Evolutionary conservation across 2,113 vertebrate genomes (phyloP).

Genomic region (Bubalus kerabau): DNA sequence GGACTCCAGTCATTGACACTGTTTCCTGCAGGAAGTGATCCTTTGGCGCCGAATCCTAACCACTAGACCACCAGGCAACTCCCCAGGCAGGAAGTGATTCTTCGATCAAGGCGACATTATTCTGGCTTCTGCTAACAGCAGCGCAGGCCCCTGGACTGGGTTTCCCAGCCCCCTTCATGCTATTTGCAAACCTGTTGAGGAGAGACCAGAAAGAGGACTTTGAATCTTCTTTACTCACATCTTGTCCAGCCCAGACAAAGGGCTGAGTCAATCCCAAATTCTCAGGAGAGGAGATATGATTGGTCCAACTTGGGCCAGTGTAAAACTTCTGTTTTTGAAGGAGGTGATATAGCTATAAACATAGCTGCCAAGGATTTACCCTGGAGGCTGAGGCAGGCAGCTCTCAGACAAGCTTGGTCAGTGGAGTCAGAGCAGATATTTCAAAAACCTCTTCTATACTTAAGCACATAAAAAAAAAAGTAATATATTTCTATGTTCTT

Average conservation of each 20-base stretch:
- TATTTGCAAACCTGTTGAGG: not conserved
- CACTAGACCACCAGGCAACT: not conserved
- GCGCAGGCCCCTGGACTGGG: no score
- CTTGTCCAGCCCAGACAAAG: not conserved
- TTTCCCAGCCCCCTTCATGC: not conserved
- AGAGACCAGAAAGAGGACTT: not conserved
- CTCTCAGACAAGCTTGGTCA: not conserved
- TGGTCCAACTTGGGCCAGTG: not conserved
- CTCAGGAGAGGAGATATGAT: not conserved
- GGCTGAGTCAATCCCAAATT: not conserved
- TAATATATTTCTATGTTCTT: not conserved
- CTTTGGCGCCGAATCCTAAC: not conserved
- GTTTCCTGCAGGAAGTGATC: slow-evolving; percentile 32
- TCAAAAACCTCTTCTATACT: not conserved
- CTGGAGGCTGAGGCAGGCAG: not conserved
- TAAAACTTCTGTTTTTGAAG: not conserved
- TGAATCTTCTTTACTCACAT: not conserved
- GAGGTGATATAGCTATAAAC: not conserved
- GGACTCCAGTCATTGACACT: not conserved
- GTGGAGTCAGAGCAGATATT: not conserved
- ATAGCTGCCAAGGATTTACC: not conserved
- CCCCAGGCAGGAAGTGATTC: not conserved
- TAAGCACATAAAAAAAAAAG: not conserved
- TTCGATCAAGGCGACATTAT: not conserved
- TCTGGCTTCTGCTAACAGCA: not conserved